These are phyloP conservation scores for Notothenia coriiceps DNA, from an alignment of 2,113 vertebrate species.

Conservation along the genomic window DNA sequence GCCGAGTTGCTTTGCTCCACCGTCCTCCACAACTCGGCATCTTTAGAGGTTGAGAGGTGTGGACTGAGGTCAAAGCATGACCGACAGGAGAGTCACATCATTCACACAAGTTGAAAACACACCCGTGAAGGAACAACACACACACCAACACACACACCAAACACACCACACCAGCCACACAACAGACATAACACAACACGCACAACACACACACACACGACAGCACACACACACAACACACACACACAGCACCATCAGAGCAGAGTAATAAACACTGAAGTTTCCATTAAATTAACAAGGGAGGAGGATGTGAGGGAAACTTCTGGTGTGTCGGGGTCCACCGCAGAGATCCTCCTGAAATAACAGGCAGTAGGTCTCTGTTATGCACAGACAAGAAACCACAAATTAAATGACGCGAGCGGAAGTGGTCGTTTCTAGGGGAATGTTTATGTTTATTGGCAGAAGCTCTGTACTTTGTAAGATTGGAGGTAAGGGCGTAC, in stretches of 20 bases:
- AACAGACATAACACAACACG: conserved; percentile 3
- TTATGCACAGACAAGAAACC: conserved; percentile 66
- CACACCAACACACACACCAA: too few relatives aligned
- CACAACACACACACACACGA: background rate
- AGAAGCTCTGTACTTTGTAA: conserved; percentile 53
- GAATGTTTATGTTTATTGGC: conserved; percentile 78
- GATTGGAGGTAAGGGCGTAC: conserved; percentile 65
- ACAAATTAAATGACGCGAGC: conserved; percentile 63
- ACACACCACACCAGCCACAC: too few relatives aligned
- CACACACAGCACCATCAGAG: too few relatives aligned
- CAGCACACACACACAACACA: too few relatives aligned
- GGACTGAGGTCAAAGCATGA: conserved; percentile 78
- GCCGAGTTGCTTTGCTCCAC: conserved; percentile 69
- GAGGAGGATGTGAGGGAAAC: too few relatives aligned
- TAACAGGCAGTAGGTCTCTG: conserved; percentile 65
- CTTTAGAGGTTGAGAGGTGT: conserved; percentile 79
- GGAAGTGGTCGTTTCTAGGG: conserved; percentile 61
- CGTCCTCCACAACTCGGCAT: conserved; percentile 77
- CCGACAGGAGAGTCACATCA: conserved; percentile 82
- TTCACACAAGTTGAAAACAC: conserved; percentile 85
- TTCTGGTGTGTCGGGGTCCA: too few relatives aligned
- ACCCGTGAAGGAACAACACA: conserved; percentile 75
- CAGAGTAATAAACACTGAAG: too few relatives aligned
- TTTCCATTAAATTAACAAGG: too few relatives aligned
- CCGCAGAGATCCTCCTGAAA: too few relatives aligned